A percentile compares a stretch with the other conserved stretches of the same genome.
Evolutionary conservation across 2,113 vertebrate genomes (phyloP).

Genomic region (Pachyramphus minor): DNA sequence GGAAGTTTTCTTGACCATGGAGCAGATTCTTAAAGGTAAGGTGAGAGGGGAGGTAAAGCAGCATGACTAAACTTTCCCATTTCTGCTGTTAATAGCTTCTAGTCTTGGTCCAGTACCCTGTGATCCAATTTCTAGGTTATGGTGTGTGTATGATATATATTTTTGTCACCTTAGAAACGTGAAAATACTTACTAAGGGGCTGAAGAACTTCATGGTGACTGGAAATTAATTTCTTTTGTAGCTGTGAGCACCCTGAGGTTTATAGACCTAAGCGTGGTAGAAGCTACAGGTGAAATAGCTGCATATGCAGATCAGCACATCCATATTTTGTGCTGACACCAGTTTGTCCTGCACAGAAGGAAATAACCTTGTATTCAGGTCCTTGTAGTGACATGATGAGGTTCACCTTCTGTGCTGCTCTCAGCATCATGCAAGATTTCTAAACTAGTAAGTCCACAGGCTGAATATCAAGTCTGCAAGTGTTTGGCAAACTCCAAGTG

Average conservation of each 20-base stretch:
- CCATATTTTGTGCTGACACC: not conserved
- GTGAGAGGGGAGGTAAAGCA: not conserved
- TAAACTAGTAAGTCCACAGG: not conserved
- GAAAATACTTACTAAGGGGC: not conserved
- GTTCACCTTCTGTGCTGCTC: not conserved
- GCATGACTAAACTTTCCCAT: slow-evolving; percentile 18
- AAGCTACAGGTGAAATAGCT: not conserved
- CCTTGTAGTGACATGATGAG: not conserved
- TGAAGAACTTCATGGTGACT: slow-evolving; percentile 4
- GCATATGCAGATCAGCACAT: slow-evolving; percentile 1
- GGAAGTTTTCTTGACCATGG: not conserved
- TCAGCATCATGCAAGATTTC: not conserved
- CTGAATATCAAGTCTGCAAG: not conserved
- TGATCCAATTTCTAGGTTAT: slow-evolving; percentile 33
- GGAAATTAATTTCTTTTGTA: not conserved
- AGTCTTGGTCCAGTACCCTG: slow-evolving; percentile 12
- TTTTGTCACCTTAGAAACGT: slow-evolving; percentile 25
- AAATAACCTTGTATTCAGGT: not conserved
- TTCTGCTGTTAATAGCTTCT: slow-evolving; percentile 38
- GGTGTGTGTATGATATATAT: slow-evolving; percentile 23
- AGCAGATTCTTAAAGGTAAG: not conserved
- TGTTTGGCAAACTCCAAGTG: not conserved
- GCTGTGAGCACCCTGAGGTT: not conserved
- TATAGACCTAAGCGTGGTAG: not conserved
- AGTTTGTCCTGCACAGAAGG: not conserved